Percentiles rank a stretch among this genome's conserved stretches.
Evolutionary conservation across 2,797 vertebrate genomes (phyloP).

Genomic region (Taenioides sp.): DNA sequence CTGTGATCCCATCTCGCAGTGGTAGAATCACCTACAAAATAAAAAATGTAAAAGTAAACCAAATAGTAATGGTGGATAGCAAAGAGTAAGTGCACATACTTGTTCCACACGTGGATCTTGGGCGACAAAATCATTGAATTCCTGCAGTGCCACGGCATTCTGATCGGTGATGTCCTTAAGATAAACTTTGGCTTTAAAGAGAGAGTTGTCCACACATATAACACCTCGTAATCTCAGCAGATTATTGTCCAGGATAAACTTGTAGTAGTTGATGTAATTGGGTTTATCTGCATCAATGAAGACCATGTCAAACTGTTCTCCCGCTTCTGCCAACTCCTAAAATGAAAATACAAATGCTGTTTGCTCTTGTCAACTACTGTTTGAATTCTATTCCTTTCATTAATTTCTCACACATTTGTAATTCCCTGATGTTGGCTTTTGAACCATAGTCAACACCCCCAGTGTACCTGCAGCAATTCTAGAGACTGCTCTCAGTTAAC

Average conservation of each 20-base stretch:
- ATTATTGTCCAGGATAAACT: conserved; percentile 83
- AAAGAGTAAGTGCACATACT: conserved; percentile 50
- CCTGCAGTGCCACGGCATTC: conserved; percentile 77
- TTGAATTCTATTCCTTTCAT: neutral
- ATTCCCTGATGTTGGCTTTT: neutral
- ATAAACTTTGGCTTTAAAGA: conserved; percentile 84
- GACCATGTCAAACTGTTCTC: conserved; percentile 83
- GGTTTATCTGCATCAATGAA: conserved; percentile 86
- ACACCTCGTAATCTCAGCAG: conserved; percentile 78
- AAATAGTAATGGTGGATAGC: neutral
- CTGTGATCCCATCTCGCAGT: conserved; percentile 77
- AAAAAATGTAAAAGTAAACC: neutral
- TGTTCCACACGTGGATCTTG: conserved; percentile 77
- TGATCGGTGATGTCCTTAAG: conserved; percentile 75
- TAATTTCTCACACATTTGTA: neutral
- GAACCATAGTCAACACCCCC: neutral
- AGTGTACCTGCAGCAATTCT: no score
- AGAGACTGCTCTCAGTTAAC: no score
- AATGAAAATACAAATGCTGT: neutral
- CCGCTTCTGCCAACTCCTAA: conserved; percentile 75
- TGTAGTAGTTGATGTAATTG: conserved; percentile 83
- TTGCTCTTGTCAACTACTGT: neutral
- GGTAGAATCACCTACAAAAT: conserved; percentile 77
- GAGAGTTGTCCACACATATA: conserved; percentile 80
- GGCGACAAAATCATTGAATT: conserved; percentile 79